A percentile compares a stretch with the other conserved stretches of the same genome.
These are phyloP conservation scores for Sebastes variabilis DNA, from an alignment of 2,797 vertebrate species.

Conservation along the genomic window DNA sequence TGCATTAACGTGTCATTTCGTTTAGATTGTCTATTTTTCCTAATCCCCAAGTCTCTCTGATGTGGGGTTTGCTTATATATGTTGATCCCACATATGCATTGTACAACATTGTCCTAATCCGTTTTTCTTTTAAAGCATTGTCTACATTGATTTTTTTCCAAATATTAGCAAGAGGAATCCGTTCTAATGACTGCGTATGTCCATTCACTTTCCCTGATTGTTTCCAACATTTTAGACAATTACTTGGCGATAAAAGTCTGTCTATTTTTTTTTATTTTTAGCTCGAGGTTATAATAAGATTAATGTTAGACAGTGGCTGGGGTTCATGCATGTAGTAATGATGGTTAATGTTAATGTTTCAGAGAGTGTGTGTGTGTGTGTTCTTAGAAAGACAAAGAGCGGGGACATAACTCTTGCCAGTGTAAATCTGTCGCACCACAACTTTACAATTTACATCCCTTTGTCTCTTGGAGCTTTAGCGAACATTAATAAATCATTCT, in stretches of 20 bases:
- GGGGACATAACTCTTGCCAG: not conserved
- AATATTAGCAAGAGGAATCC: not conserved
- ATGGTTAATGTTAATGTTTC: not conserved
- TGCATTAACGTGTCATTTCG: rapidly evolving
- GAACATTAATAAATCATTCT: slow-evolving; percentile 31
- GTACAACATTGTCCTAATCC: not conserved
- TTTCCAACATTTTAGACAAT: not conserved
- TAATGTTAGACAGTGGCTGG: not conserved
- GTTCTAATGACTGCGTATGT: not conserved
- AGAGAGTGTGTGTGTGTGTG: not conserved
- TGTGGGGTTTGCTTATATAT: not conserved
- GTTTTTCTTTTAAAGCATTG: not conserved
- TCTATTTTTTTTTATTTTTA: not conserved
- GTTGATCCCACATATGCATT: not conserved
- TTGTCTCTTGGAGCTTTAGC: slow-evolving; percentile 3
- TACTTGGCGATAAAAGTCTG: not conserved
- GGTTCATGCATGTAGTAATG: not conserved
- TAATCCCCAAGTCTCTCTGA: not conserved
- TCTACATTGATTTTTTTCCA: not conserved
- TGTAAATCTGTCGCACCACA: not conserved
- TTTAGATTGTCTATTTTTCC: too few relatives aligned
- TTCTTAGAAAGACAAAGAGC: not conserved
- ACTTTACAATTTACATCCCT: slow-evolving; percentile 6
- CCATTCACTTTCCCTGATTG: not conserved
- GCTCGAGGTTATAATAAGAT: not conserved